Percentiles rank a stretch among this genome's conserved stretches.
Evolutionary conservation across 1,140 invertebrate genomes (phyloP).

Genomic region (Tetranychus cinnabarinus): DNA sequence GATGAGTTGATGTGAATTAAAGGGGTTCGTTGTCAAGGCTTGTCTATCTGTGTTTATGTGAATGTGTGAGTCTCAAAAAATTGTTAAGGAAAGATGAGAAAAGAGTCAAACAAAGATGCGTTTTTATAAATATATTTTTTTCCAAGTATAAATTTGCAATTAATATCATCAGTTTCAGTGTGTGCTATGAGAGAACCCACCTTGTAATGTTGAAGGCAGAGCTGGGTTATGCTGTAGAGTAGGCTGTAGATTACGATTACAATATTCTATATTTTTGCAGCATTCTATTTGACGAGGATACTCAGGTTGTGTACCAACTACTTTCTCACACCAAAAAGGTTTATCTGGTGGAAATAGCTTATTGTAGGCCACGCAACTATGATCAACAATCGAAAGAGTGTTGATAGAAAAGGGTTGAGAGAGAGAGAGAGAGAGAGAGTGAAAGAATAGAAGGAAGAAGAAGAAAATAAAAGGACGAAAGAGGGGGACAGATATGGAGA

Average conservation of each 20-base stretch:
- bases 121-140: no score
- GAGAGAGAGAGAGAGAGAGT: slow-evolving; percentile 3
- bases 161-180: no score
- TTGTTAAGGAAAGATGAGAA: no score
- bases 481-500: no score
- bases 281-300: slow-evolving; percentile 10
- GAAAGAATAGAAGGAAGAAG: neutral
- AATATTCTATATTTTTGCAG: slow-evolving; percentile 15
- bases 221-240: neutral
- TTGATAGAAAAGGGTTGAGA: no score
- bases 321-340: slow-evolving; percentile 23
- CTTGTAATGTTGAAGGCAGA: slow-evolving; percentile 12
- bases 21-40: no score
- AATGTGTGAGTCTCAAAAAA: no score
- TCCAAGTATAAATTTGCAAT: no score
- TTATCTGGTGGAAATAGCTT: slow-evolving; percentile 25
- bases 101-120: no score
- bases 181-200: slow-evolving; percentile 5
- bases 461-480: slow-evolving; percentile 2
- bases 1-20: no score
- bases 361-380: slow-evolving; percentile 28
- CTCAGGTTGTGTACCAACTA: slow-evolving; percentile 15
- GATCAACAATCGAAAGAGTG: neutral
- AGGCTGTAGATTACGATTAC: slow-evolving; percentile 14
- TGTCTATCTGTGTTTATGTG: no score